phyloP scores from a whole-genome alignment of 1,140 invertebrate genomes.

The Orussus abietinus region DNA sequence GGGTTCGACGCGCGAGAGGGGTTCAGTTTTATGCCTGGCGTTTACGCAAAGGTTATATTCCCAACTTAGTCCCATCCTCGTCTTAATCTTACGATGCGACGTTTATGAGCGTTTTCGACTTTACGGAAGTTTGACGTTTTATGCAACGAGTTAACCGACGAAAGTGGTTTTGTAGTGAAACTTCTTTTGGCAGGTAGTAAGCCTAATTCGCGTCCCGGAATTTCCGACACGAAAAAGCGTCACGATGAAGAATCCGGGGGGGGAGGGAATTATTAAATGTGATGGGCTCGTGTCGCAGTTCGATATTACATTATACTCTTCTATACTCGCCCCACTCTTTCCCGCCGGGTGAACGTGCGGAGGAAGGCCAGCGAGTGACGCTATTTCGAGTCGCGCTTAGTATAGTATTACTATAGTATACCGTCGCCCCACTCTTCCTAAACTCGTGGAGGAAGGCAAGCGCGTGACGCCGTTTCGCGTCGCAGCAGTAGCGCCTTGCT shows the following conservation, averaged over 20 bases:
- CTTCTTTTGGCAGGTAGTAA: too few relatives aligned
- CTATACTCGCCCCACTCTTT: neutral
- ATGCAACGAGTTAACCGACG: too few relatives aligned
- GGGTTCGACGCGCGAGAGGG: too few relatives aligned
- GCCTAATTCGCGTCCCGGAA: neutral
- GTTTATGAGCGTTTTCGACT: too few relatives aligned
- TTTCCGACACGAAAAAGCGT: neutral
- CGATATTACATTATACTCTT: too few relatives aligned
- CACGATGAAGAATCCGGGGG: too few relatives aligned
- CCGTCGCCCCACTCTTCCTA: neutral
- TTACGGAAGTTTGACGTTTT: too few relatives aligned
- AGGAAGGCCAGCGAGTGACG: neutral
- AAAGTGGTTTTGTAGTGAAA: too few relatives aligned
- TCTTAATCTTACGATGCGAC: too few relatives aligned
- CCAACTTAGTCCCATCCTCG: too few relatives aligned
- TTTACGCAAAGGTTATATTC: too few relatives aligned
- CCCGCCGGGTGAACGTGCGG: neutral
- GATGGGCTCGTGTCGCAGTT: neutral
- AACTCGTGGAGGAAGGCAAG: neutral
- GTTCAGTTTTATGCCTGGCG: too few relatives aligned
- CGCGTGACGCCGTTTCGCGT: neutral
- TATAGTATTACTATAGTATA: neutral
- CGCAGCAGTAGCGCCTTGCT: neutral
- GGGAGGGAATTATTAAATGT: neutral
- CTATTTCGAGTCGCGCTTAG: neutral